Evolutionary conservation across 1,140 invertebrate species (phyloP).

Genomic region (Pseudomyrmex sp.): DNA sequence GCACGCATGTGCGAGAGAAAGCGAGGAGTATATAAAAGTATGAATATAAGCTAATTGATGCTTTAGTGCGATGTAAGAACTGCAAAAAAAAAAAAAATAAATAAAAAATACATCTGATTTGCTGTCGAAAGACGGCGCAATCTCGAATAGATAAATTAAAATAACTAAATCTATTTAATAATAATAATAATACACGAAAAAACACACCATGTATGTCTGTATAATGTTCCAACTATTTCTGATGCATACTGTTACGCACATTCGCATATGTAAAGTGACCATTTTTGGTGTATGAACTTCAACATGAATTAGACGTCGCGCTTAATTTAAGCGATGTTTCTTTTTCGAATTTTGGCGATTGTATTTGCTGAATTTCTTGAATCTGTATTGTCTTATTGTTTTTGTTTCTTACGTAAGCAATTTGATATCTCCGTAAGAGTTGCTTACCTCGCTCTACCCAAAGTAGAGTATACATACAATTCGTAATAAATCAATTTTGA

Average conservation of each 20-base stretch:
- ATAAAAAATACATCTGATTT: neutral
- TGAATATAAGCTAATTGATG: conserved; percentile 19
- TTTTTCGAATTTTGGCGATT: conserved; percentile 29
- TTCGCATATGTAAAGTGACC: conserved; percentile 19
- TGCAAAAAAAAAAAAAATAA: no score
- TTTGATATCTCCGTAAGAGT: conserved; percentile 58
- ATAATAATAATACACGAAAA: conserved; percentile 14
- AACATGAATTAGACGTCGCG: conserved; percentile 1
- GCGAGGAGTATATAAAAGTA: neutral
- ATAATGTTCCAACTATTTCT: conserved; percentile 22
- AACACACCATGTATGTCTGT: conserved; percentile 10
- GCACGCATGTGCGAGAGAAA: neutral
- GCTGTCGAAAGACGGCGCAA: neutral
- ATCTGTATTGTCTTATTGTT: conserved; percentile 23
- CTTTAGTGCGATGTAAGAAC: neutral
- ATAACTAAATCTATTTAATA: conserved; percentile 27
- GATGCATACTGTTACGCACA: conserved; percentile 31
- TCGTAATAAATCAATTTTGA: conserved; percentile 22
- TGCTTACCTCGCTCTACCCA: conserved; percentile 47
- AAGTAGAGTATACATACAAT: conserved; percentile 15
- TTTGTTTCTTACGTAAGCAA: conserved; percentile 5
- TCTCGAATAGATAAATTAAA: conserved; percentile 32
- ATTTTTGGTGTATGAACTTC: conserved; percentile 11
- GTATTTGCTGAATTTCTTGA: conserved; percentile 23
- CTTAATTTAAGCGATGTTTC: neutral